Base-by-base conservation (phyloP, 2,797 vertebrate species). In the Lophotriccus pileatus region DNA sequence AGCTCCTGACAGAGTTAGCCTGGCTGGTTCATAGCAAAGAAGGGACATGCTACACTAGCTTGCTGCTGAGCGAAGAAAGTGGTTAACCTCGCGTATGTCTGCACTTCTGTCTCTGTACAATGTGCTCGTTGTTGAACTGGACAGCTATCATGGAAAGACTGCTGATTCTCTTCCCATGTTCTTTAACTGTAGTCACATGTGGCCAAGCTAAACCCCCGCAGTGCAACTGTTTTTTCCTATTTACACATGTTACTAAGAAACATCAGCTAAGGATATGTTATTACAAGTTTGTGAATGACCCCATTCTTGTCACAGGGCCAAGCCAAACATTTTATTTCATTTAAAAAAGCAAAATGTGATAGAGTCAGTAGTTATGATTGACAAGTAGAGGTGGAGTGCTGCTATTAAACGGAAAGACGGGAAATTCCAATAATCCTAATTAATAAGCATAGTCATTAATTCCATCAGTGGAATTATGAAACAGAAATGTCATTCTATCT, bases 181-280 rank as follows among this genome's bases (percentile, higher is more conserved):
- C 90, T 93, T 91, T 87, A 93, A 69, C 84, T 90, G 90, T 90
- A 94, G 89, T 95, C 91, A 90, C 90, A 95, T 87, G 93, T 96
- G 94, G 93, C 96, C 93, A 94, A 88, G 87, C 74, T 84, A 98
- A 98, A 97, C 95, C 94, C 83, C 95, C 19, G 2, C 92, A 96
- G 96, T 90, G 90, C 68, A 95, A 97, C 94, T 97, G 97, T 98
- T 97, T 97, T 97, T 97, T 98, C 97, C 97, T 98, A 98, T 97
- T 98, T 97, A 97, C 95, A 91, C 70, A 66, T 95, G 97, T 98
- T 97, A 97, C 97, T 97, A 97, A 97, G 97, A 94, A 95, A 98
- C 97, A 95, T 91, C 97, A 96, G 97, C 95, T 89, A 95, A 96
- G 93, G 95, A 93, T 82, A 97, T 97, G 86, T 95, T 97, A 97